Evolutionary conservation across 1,140 invertebrate genomes (phyloP).

Genomic region (Listronotus bonariensis): DNA sequence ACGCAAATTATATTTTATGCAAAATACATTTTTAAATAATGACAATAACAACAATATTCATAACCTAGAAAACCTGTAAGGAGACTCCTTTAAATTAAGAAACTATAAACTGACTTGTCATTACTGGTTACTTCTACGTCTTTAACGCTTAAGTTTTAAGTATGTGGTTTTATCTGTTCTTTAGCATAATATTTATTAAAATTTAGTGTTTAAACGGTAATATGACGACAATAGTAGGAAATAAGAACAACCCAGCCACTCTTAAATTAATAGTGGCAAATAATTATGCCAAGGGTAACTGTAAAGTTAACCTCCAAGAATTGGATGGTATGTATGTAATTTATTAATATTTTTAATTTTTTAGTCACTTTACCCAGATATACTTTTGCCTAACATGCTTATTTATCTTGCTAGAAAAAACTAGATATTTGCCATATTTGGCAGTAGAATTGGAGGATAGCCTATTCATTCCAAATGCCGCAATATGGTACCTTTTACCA

Average conservation of each 20-base stretch:
- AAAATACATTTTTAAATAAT: no score
- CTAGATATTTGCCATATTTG: slow-evolving; percentile 59
- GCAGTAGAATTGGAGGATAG: slow-evolving; percentile 56
- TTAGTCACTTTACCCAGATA: neutral
- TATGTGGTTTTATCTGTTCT: no score
- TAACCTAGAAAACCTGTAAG: no score
- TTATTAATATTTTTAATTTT: no score
- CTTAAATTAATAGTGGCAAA: slow-evolving; percentile 71
- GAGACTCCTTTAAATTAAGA: no score
- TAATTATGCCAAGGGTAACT: slow-evolving; percentile 63
- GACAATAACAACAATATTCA: no score
- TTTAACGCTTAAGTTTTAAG: no score
- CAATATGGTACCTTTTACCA: slow-evolving; percentile 61
- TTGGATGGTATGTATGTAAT: slow-evolving; percentile 14
- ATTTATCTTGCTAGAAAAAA: slow-evolving; percentile 25
- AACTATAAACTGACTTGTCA: no score
- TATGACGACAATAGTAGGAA: slow-evolving; percentile 46
- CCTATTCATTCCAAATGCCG: slow-evolving; percentile 63
- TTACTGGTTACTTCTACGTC: no score
- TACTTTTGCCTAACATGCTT: neutral
- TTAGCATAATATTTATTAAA: no score
- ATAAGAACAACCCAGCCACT: slow-evolving; percentile 72
- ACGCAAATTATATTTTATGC: no score
- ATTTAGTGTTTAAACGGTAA: neutral
- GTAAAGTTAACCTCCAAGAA: slow-evolving; percentile 59